Conservation (phyloP, 2,113 vertebrate species). For the Serinus canaria region DNA sequence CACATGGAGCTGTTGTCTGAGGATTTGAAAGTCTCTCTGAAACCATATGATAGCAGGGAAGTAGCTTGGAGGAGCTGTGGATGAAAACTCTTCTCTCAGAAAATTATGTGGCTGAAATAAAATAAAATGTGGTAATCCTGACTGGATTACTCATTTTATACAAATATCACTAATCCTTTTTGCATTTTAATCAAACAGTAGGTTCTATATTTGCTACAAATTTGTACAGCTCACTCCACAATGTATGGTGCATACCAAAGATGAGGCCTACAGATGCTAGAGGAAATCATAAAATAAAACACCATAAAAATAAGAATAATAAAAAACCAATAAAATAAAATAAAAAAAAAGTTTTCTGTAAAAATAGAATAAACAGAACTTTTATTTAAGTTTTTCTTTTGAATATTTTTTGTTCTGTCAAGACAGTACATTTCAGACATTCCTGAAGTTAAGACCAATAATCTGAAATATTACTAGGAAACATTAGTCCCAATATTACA, state of each 20-base stretch:
- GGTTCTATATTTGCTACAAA: neutral
- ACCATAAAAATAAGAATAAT: neutral
- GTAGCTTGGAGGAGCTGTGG: neutral
- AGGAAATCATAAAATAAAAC: neutral
- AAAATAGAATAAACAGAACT: neutral
- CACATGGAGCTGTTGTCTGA: neutral
- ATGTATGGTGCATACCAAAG: neutral
- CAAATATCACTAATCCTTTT: neutral
- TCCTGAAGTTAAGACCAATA: neutral
- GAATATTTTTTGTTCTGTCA: neutral
- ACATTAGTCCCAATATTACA: neutral
- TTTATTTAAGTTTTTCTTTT: neutral
- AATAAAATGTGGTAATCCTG: neutral
- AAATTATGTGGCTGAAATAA: neutral
- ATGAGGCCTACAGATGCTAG: neutral
- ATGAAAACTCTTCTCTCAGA: neutral
- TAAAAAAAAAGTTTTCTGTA: neutral
- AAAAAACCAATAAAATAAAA: neutral
- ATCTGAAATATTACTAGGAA: neutral
- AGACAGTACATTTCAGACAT: neutral
- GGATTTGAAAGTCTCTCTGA: neutral
- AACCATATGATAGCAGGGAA: neutral
- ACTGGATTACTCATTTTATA: neutral
- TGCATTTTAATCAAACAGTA: neutral
- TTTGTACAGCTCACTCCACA: neutral